Evolutionary conservation across 2,113 vertebrate species (phyloP).

Genomic region (cattle (Bos taurus)): ARS-UCD2.0 NC_037343.1:68833501-68834000

Average conservation of each 20-base stretch:
- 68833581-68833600: not conserved
- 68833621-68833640: not conserved
- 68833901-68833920: not conserved
- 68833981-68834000: not conserved
- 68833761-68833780: not conserved
- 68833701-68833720: not conserved
- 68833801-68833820: not conserved
- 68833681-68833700: not conserved
- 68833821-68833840: not conserved
- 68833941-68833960: not conserved
- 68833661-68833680: not conserved
- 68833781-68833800: not conserved
- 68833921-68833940: not conserved
- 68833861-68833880: not conserved
- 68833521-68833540: not conserved
- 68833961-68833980: not conserved
- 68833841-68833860: not conserved
- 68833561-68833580: not conserved
- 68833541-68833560: not conserved
- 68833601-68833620: not conserved
- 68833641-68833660: rapidly evolving
- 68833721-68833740: not conserved
- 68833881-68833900: not conserved
- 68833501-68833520: not conserved
- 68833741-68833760: not conserved